Base-by-base conservation (phyloP, 2,888 invertebrate genomes). In the Lochmaea capreae region DNA sequence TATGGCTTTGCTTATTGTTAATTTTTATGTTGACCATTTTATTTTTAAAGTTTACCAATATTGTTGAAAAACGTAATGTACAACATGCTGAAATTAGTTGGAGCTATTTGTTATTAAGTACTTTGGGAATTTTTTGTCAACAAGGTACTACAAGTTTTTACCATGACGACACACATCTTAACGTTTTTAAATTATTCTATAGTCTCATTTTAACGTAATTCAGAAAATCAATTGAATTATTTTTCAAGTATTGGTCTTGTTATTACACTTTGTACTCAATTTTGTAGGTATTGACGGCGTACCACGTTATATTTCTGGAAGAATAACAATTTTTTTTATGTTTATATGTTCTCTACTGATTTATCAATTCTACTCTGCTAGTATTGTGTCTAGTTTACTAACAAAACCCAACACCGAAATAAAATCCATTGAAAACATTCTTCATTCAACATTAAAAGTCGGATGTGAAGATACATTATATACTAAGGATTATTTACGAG, bases 331-430 rank as follows among this genome's bases (percentile, higher is more conserved):
- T 1, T 67, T 85, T 9, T 81, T 81, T 33, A 79, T 83, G 14
- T 80, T 85, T 39, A 68, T 83, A 26, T 75, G 84, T 39, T 82
- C 81, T 33, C 72, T 83, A 71, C 88, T 90, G 9, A 85, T 92
- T 52, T 92, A 91, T 83, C 92, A 92, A 81, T 93, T 92, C 82
- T 93, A 93, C 83, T 92, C 92, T 54, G 92, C 92, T 2, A 90
- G 90, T 63, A 90, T 93, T 67, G 91, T 92, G 2, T 92, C 92
- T 0, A 89, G 90, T 0, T 82, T 92, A 71, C 85, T 93, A 43
- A 89, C 90, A 80, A 90, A 90, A 72, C 88, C 90, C n/a, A 89
- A 90, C 0, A 90, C 89, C 74, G 89, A 88, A 46, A 92, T 93
- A 39, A 89, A 87, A 75, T 90, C 89, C 0, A 79, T 92, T 6